Evolutionary conservation across 2,113 vertebrate genomes (phyloP).

Genomic region (Bubo bubo): DNA sequence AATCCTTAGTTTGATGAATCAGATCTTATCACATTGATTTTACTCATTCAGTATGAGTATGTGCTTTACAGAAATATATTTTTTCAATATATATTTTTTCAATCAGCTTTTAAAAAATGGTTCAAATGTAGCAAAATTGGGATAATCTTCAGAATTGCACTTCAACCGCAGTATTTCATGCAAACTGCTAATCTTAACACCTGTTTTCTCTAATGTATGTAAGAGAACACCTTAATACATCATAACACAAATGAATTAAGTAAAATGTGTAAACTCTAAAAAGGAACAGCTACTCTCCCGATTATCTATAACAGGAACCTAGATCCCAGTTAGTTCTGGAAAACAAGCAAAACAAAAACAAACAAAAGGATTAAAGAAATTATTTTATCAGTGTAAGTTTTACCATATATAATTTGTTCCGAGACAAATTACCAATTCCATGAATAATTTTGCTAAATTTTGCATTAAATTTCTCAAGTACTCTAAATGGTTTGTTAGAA

Average conservation of each 20-base stretch:
- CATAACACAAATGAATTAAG: background rate
- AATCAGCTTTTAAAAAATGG: background rate
- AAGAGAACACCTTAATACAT: background rate
- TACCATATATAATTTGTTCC: background rate
- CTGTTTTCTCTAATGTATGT: background rate
- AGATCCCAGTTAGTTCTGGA: background rate
- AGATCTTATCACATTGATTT: background rate
- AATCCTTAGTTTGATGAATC: background rate
- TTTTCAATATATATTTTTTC: background rate
- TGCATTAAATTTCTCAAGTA: background rate
- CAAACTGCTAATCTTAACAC: background rate
- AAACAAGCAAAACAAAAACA: background rate
- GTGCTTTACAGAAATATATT: background rate
- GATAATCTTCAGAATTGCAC: background rate
- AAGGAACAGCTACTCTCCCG: background rate
- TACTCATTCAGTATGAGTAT: background rate
- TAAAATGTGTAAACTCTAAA: background rate
- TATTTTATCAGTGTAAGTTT: background rate
- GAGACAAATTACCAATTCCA: background rate
- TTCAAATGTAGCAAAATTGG: background rate
- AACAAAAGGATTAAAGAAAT: background rate
- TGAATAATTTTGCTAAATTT: background rate
- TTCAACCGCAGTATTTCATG: background rate
- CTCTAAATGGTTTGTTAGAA: background rate
- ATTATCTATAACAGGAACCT: background rate